Base-by-base conservation (phyloP, 2,797 vertebrate species). In the Scleropages formosus region DNA sequence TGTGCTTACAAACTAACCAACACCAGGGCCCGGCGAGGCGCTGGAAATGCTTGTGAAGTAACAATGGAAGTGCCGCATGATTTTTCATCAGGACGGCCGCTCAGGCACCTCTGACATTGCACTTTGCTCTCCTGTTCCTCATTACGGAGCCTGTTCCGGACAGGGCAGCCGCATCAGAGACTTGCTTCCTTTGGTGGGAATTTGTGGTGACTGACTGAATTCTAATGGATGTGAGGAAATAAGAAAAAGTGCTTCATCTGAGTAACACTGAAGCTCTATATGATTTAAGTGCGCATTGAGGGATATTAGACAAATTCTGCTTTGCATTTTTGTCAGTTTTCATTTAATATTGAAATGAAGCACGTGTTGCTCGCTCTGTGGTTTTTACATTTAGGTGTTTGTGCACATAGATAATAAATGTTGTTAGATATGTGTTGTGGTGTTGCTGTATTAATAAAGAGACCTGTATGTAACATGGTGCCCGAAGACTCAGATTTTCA, bases 151-250 rank as follows among this genome's bases (percentile, higher is more conserved):
- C 44, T 39, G 39, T 46, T 12, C 20, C 9, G n/a, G 46, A 68
- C 66, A 51, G 46, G 39, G 20, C 8, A 68, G 46, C 11, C 39
- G 39, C 20, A 68, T 68, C 18, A 68, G 16, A 22, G 66, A 68
- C 39, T 12, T 12, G 18, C 53, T 12, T 56, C 53, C 53, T 56
- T 56, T 18, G 53, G 53, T 56, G 12, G 53, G 53, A 56, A 56
- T 18, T 18, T 53, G n/a, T 39, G 16, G 31, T 27, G 18, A 66
- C 31, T 66, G 64, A 66, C 31, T 66, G 64, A 16, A 68, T 49
- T 68, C n/a, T 68, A 68, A 68, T 51, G 39, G 44, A 39, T 68
- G 11, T 51, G 66, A 22, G 4, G 20, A 68, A 68, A 68, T 49
- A 24, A 68, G 39, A 39, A 39, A 47, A 18, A 9, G 46, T 39